Percentiles rank a stretch among this genome's conserved stretches.
These are phyloP conservation scores for Ahaetulla prasina DNA, from an alignment of 2,113 vertebrate species.

Conservation along the genomic window DNA sequence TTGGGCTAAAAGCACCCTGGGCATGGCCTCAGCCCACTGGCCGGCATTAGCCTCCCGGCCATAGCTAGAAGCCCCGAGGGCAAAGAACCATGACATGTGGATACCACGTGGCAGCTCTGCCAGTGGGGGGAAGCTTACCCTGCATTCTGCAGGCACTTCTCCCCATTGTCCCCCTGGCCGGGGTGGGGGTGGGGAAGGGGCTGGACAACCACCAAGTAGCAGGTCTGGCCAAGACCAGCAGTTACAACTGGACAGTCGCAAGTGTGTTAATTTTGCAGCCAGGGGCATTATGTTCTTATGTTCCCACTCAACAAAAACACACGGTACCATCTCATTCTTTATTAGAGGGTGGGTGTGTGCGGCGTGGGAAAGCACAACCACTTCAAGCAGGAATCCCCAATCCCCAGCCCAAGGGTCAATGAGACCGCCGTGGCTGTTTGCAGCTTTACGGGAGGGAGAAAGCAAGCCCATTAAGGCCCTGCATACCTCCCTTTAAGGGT, in stretches of 20 bases:
- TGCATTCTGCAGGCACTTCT: background rate
- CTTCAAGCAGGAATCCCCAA: background rate
- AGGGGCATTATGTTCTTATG: background rate
- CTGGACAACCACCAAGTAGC: background rate
- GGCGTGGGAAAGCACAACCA: background rate
- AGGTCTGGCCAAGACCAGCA: background rate
- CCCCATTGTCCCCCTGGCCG: background rate
- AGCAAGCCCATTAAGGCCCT: background rate
- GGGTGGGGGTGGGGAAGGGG: fast-evolving
- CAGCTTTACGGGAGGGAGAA: background rate
- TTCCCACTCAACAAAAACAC: background rate
- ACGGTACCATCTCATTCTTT: background rate
- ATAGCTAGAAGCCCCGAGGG: background rate
- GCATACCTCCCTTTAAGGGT: background rate
- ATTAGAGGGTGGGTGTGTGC: too few relatives aligned
- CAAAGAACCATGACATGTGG: background rate
- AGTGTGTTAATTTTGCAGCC: background rate
- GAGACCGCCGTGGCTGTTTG: background rate
- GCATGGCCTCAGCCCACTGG: too few relatives aligned
- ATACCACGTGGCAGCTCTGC: background rate
- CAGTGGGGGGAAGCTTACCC: background rate
- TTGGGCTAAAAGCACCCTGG: background rate
- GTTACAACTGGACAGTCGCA: background rate
- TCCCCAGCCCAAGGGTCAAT: background rate
- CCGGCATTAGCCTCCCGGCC: background rate